Evolutionary conservation across 1,140 invertebrate species (phyloP), one percentile per base, ranked within the genome.

Genomic region (Sipha flava): DNA sequence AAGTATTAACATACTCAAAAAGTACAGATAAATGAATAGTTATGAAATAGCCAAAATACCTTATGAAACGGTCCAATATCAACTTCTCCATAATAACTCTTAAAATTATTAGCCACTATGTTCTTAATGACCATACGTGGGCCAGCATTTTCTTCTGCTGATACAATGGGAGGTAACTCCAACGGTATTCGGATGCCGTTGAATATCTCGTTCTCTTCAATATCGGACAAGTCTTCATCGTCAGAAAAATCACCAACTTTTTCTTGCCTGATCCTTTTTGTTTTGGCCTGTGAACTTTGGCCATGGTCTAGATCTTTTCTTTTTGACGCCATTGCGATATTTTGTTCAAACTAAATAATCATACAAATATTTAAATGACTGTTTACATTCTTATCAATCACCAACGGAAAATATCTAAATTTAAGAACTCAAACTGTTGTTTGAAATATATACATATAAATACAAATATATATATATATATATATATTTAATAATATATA

Each of bases 101-200:
- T 99, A 85, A 99, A 99, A 86, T 98, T 97, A 40, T 91, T 88
- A 86, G 97, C 98, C 0, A 92, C 90, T 83, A 99, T 98, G 81
- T 96, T 90, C 1, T 91, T 92, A 37, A 99, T 98, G 54, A 99
- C 92, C 29, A 99, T 86, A 16, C 97, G 88, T 9, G 93, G 91
- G 0, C 91, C 93, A 23, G 85, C 88, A n/a, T 86, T 88, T 81
- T 92, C 91, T 82, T 90, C 88, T 14, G 83, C 81, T 29, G 90
- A 90, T 47, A 88, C 88, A n/a, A 90, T 88, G 9, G 90, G 89
- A 79, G 88, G 89, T n/a, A 91, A 89, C 9, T 93, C 90, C 5
- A 94, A 93, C n/a, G 95, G 94, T 81, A 96, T 94, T 81, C 93
- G 94, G 83, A 96, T 95, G 80, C 94, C 94, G n/a, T 92, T 93